These are phyloP conservation scores for Paradoxurus hermaphroditus DNA, from an alignment of 2,113 vertebrate genomes.

Conservation along the genomic window DNA sequence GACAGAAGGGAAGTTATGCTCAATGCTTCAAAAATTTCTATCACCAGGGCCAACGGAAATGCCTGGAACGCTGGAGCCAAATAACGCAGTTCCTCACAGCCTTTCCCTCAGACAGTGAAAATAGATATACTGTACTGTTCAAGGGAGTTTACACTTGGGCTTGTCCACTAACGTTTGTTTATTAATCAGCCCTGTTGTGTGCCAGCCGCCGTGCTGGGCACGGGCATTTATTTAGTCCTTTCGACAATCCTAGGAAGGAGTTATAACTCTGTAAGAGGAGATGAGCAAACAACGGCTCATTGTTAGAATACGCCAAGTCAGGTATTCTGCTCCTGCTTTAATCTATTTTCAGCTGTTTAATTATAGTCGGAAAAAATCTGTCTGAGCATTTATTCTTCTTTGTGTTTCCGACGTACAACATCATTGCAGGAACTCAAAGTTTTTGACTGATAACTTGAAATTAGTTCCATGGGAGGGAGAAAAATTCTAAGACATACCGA, in stretches of 20 bases:
- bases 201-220: background rate
- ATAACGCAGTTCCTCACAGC: background rate
- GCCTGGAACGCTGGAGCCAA: background rate
- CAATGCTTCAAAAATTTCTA: background rate
- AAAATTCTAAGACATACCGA: background rate
- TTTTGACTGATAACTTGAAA: constrained; percentile 21
- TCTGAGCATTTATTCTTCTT: background rate
- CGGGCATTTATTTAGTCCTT: background rate
- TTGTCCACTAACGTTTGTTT: background rate
- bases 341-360: background rate
- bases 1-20: background rate
- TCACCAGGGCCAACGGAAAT: background rate
- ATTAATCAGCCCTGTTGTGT: background rate
- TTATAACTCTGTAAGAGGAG: background rate
- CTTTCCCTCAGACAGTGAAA: background rate
- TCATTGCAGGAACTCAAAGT: background rate
- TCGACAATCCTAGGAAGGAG: background rate
- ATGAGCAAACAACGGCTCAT: background rate
- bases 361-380: background rate
- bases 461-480: background rate
- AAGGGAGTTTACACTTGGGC: background rate
- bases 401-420: background rate
- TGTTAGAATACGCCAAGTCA: background rate
- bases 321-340: background rate
- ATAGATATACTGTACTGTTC: background rate